Conservation (phyloP, 2,888 invertebrate species). For the Polymixis lichenea region DNA sequence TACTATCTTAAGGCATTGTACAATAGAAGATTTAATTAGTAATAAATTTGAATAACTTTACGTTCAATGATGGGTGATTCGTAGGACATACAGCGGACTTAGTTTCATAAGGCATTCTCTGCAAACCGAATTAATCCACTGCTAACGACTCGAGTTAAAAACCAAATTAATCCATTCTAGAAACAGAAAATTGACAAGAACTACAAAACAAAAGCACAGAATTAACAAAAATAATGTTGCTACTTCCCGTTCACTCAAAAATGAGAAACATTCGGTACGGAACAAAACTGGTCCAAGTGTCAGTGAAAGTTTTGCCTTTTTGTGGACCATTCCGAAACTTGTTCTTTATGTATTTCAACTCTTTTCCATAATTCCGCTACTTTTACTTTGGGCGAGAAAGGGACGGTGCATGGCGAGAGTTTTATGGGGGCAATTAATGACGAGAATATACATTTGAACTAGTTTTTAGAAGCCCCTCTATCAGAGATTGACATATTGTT, state of each 20-base stretch:
- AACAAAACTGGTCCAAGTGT: slow-evolving; percentile 52
- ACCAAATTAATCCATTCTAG: neutral
- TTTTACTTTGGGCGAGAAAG: slow-evolving; percentile 57
- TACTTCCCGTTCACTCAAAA: slow-evolving; percentile 23
- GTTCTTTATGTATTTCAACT: slow-evolving; percentile 52
- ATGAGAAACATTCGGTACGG: slow-evolving; percentile 24
- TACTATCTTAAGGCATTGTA: neutral
- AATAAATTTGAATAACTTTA: neutral
- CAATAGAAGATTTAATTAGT: slow-evolving; percentile 5
- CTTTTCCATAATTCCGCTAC: slow-evolving; percentile 52
- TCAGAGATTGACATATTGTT: slow-evolving; percentile 11
- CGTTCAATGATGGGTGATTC: neutral
- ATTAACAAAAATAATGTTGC: neutral
- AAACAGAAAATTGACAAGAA: neutral
- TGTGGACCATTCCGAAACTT: slow-evolving; percentile 51
- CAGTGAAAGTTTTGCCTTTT: slow-evolving; percentile 61
- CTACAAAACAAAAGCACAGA: neutral
- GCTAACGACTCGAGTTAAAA: neutral
- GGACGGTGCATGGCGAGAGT: slow-evolving; percentile 23
- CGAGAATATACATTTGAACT: neutral
- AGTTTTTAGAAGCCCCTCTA: neutral
- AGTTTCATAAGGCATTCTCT: neutral
- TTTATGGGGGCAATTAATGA: slow-evolving; percentile 15
- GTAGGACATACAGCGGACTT: neutral
- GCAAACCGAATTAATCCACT: neutral